Percentiles rank a stretch among this genome's conserved stretches.
phyloP scores from a whole-genome alignment of 2,797 vertebrate species.

The Paratrypauchen microcephalus region DNA sequence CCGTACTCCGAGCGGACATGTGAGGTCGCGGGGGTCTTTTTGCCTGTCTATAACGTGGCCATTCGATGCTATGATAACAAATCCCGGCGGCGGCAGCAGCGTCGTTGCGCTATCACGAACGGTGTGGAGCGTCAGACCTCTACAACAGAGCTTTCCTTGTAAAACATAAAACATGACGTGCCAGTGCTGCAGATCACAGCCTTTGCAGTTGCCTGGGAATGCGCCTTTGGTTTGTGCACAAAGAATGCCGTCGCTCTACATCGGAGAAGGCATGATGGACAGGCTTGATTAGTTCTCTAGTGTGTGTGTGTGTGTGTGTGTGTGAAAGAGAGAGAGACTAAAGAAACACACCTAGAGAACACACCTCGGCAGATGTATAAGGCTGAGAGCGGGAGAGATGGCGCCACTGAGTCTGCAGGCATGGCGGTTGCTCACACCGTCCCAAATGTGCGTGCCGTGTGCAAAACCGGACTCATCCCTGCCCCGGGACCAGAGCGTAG shows the following conservation, averaged over 20 bases:
- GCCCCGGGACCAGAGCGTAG: slow-evolving; percentile 76
- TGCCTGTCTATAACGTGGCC: slow-evolving; percentile 37
- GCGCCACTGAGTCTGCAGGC: slow-evolving; percentile 79
- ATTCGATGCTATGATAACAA: slow-evolving; percentile 45
- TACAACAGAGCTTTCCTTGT: slow-evolving; percentile 47
- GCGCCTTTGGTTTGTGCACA: slow-evolving; percentile 55
- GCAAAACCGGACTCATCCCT: slow-evolving; percentile 69
- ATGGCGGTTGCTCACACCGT: slow-evolving; percentile 71
- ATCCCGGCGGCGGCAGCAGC: too few relatives aligned
- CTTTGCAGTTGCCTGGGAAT: slow-evolving; percentile 52
- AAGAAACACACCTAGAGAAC: slow-evolving; percentile 51
- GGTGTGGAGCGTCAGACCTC: slow-evolving; percentile 21
- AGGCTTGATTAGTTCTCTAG: slow-evolving; percentile 30
- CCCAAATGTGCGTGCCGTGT: slow-evolving; percentile 64
- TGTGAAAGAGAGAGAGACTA: slow-evolving; percentile 18
- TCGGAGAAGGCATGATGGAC: slow-evolving; percentile 57
- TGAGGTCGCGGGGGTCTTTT: slow-evolving; percentile 19
- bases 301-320: slow-evolving; percentile 14
- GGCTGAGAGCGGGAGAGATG: slow-evolving; percentile 48
- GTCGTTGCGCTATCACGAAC: slow-evolving; percentile 21
- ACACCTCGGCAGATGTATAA: slow-evolving; percentile 49
- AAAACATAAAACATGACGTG: slow-evolving; percentile 66
- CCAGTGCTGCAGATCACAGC: slow-evolving; percentile 54
- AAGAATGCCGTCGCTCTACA: slow-evolving; percentile 71
- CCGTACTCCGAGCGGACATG: slow-evolving; percentile 24